Conservation (phyloP, 1,140 invertebrate species). For the Heliconius congener region DNA sequence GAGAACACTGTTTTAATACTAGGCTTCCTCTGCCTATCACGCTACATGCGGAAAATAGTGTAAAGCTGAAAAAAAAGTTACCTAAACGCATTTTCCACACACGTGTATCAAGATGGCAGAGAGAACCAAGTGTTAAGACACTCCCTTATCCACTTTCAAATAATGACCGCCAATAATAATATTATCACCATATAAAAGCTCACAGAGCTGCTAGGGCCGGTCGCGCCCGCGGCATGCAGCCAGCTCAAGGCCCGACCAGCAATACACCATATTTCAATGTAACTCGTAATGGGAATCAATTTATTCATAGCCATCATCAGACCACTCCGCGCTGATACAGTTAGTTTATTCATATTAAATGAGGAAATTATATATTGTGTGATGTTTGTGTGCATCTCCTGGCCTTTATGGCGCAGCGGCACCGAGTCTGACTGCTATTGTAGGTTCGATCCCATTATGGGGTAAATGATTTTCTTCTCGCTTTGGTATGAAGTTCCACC, state of each 20-base stretch:
- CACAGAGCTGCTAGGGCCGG: not conserved
- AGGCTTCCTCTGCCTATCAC: too few relatives aligned
- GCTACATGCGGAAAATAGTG: too few relatives aligned
- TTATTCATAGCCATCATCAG: slow-evolving; percentile 7
- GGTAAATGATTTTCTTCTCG: too few relatives aligned
- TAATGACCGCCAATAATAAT: not conserved
- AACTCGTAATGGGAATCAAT: slow-evolving; percentile 10
- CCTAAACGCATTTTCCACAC: too few relatives aligned
- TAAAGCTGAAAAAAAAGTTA: not conserved
- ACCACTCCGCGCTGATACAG: not conserved
- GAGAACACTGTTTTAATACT: too few relatives aligned
- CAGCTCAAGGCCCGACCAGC: not conserved
- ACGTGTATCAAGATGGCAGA: too few relatives aligned
- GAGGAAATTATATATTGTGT: not conserved
- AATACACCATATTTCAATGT: not conserved
- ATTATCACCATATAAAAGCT: not conserved
- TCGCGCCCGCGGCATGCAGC: not conserved
- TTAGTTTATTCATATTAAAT: slow-evolving; percentile 4
- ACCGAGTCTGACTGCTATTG: too few relatives aligned
- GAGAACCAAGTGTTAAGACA: not conserved
- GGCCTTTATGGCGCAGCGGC: too few relatives aligned
- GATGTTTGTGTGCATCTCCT: not conserved
- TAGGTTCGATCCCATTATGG: too few relatives aligned
- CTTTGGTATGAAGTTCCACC: too few relatives aligned
- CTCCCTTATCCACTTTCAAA: not conserved